Evolutionary conservation across 2,888 invertebrate genomes (phyloP).

Genomic region (Aphodius granarius): DNA sequence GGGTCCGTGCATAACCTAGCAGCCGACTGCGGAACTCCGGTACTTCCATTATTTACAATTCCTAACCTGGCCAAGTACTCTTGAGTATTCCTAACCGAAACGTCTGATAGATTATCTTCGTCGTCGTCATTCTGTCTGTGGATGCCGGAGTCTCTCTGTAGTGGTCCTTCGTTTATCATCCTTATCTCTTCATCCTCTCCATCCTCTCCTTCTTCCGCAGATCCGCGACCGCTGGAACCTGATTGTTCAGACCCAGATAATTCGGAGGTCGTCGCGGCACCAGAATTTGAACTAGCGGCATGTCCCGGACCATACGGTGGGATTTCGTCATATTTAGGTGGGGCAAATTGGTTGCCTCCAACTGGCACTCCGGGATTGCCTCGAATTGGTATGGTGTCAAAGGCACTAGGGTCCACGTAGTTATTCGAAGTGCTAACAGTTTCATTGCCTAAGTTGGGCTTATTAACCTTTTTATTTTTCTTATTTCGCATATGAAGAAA

Average conservation of each 20-base stretch:
- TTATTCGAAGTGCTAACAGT: conserved; percentile 78
- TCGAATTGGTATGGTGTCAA: conserved; percentile 86
- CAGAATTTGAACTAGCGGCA: conserved; percentile 76
- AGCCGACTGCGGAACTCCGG: conserved; percentile 66
- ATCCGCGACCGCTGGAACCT: conserved; percentile 94
- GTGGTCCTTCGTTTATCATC: conserved; percentile 93
- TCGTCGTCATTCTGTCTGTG: conserved; percentile 63
- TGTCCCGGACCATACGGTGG: conserved; percentile 77
- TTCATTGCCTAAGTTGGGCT: conserved; percentile 72
- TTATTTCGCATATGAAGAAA: conserved; percentile 83
- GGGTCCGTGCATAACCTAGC: conserved; percentile 72
- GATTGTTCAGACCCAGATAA: conserved; percentile 93
- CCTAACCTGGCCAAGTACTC: conserved; percentile 94
- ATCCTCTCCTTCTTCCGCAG: conserved; percentile 91
- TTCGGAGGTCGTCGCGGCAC: conserved; percentile 84
- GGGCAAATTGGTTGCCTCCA: conserved; percentile 71
- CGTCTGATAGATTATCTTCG: conserved; percentile 81
- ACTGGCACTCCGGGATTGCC: conserved; percentile 59
- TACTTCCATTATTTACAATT: conserved; percentile 79
- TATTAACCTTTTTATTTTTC: conserved; percentile 76
- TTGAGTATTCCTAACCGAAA: conserved; percentile 91
- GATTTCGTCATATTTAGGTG: conserved; percentile 90
- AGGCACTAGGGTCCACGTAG: conserved; percentile 85
- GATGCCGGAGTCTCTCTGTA: conserved; percentile 73
- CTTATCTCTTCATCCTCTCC: conserved; percentile 96